Percentiles rank a stretch among this genome's conserved stretches.
phyloP scores from a whole-genome alignment of 2,888 invertebrate genomes.

The Mesorhabditis spiculigera region DNA sequence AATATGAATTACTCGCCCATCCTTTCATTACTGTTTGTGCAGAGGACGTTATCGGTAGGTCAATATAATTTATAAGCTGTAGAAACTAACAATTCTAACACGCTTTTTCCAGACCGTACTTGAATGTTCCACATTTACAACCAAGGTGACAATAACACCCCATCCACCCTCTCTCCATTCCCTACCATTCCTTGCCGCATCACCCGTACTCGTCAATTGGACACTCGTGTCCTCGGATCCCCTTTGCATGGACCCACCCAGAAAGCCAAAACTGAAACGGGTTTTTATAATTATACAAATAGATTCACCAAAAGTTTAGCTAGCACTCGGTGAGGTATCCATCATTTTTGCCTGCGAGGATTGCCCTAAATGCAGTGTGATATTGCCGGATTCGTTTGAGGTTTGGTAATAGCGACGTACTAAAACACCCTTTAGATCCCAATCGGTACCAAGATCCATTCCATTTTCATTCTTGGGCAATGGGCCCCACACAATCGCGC shows the following conservation, averaged over 20 bases:
- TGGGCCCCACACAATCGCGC: constrained; percentile 1
- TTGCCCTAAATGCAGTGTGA: background rate
- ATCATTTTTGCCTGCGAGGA: background rate
- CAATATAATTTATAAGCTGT: too few relatives aligned
- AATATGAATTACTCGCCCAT: too few relatives aligned
- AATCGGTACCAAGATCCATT: background rate
- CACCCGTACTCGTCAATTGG: constrained; percentile 1
- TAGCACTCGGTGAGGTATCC: background rate
- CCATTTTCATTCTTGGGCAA: background rate
- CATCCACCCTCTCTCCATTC: background rate
- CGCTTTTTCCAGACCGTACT: background rate
- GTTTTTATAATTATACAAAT: background rate
- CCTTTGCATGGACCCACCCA: constrained; percentile 2
- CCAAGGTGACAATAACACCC: background rate
- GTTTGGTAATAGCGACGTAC: background rate
- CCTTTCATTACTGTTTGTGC: too few relatives aligned
- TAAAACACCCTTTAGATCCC: background rate
- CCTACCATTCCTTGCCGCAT: background rate
- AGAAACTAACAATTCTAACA: too few relatives aligned
- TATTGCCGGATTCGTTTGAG: constrained; percentile 2
- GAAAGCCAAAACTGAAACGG: background rate
- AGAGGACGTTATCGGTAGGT: too few relatives aligned
- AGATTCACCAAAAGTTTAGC: background rate
- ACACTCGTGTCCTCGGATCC: background rate
- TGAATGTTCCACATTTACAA: background rate